phyloP scores from a whole-genome alignment of 64 coral and sea anemone species.

The Trachythela sp. region DNA sequence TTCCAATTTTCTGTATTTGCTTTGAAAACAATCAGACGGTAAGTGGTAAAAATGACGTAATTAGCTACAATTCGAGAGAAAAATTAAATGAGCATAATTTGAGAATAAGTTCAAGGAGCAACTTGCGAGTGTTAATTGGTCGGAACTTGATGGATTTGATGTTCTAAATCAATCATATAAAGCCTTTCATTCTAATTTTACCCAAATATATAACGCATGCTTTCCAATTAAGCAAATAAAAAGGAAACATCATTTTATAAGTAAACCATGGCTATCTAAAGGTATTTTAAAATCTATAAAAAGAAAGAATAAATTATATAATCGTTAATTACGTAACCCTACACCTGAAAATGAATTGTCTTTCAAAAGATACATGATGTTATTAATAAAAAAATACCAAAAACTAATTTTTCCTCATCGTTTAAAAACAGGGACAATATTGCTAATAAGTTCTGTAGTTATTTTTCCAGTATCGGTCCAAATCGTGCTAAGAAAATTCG shows the following conservation, averaged over 20 bases:
- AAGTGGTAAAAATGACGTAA: background rate
- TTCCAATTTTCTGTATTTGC: background rate
- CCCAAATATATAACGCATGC: constrained; percentile 26
- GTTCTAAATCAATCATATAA: background rate
- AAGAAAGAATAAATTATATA: constrained; percentile 54
- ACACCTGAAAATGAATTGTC: no score
- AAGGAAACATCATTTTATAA: background rate
- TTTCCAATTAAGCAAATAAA: constrained; percentile 48
- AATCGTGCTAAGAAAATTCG: no score
- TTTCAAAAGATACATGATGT: no score
- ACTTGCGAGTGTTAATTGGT: background rate
- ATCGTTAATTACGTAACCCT: no score
- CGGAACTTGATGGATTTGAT: background rate
- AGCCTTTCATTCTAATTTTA: constrained; percentile 23
- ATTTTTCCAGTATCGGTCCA: no score
- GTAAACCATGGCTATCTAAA: constrained; percentile 58
- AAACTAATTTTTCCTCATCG: no score
- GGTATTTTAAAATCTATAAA: constrained; percentile 58
- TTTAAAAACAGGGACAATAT: no score
- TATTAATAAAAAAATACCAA: no score
- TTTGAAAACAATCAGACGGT: background rate
- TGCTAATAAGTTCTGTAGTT: no score
- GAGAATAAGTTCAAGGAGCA: background rate
- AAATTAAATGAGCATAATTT: constrained; percentile 23
- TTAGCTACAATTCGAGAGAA: constrained; percentile 14